Evolutionary conservation across 2,888 invertebrate genomes (phyloP), one percentile per base, ranked within the genome.

Genomic region (Stenchaetothrips biformis): DNA sequence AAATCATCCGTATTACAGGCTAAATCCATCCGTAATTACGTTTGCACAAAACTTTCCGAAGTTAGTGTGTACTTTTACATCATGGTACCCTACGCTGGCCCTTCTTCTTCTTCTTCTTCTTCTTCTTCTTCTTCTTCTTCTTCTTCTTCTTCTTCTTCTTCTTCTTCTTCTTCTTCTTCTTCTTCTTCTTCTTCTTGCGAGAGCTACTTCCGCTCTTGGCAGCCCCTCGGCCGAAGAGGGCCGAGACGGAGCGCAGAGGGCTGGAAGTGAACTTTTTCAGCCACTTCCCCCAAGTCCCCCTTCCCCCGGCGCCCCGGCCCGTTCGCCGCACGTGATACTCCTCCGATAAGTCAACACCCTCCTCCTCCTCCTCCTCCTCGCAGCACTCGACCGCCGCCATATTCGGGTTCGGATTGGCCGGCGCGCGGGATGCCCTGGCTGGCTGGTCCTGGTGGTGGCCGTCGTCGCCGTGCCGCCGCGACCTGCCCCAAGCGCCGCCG

Each of bases 121-220:
- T 2, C 49, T 9, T 67, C 2, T 21, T 16, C 53, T 2, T 16
- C 16, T 53, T 16, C 53, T 53, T 53, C 53, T 53, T 53, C 2
- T 53, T n/a, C 1, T 21, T 7, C 21, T 9, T 0, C 67, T 21
- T 7, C 67, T 21, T 6, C 67, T 1, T 7, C 67, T 21, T 1
- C 2, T 21, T n/a, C 67, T 21, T 21, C 21, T 49, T 9, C 49
- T 62, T 11, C n/a, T 21, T 67, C 67, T 21, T 9, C 21, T 53
- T 53, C 53, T 16, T 53, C 18, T 53, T 53, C 53, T 53, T 74
- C 25, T 25, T 25, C 25, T 21, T 53, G 53, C 53, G 53, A 25
- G 25, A 74, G 67, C 67, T 74, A 74, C 25, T 74, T 74, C 67
- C 67, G 67, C 25, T 25, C 67, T 74, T 74, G 67, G 67, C 67